Evolutionary conservation across 1,140 invertebrate genomes (phyloP).

Genomic region (Copidosoma floridanum): DNA sequence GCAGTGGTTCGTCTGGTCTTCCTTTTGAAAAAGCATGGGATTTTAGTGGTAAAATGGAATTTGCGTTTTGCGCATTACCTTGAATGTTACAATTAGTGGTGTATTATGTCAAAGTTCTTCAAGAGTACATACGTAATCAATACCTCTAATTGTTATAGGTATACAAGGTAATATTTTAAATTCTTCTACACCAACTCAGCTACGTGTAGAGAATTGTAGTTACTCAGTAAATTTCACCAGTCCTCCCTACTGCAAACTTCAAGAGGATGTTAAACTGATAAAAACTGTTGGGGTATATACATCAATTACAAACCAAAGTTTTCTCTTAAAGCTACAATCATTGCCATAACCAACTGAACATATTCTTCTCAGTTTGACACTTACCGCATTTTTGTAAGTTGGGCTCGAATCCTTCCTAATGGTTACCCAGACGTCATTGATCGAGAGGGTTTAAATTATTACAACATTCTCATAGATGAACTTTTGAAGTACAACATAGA

Average conservation of each 20-base stretch:
- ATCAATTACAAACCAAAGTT: not conserved
- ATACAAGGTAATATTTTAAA: constrained; percentile 64
- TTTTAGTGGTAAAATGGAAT: not conserved
- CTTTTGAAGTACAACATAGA: constrained; percentile 59
- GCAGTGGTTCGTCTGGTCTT: not conserved
- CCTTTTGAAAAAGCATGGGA: not conserved
- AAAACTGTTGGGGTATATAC: constrained; percentile 48
- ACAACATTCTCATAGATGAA: constrained; percentile 59
- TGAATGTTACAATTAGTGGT: not conserved
- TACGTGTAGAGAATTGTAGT: constrained; percentile 49
- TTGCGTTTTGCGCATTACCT: too few species aligned
- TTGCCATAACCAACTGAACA: not conserved
- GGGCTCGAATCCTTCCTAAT: constrained; percentile 60
- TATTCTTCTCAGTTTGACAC: constrained; percentile 29
- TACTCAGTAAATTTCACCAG: constrained; percentile 57
- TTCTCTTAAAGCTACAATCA: not conserved
- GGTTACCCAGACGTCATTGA: constrained; percentile 57
- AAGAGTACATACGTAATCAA: not conserved
- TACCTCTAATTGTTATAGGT: constrained; percentile 41
- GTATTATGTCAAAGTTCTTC: not conserved
- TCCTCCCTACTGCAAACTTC: constrained; percentile 56
- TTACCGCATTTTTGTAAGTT: constrained; percentile 65
- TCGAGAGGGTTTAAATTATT: constrained; percentile 57
- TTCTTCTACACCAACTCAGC: constrained; percentile 52
- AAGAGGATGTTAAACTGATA: constrained; percentile 55